These are phyloP conservation scores for Adelognathus sp. DNA, from an alignment of 2,888 invertebrate genomes.

Conservation along the genomic window DNA sequence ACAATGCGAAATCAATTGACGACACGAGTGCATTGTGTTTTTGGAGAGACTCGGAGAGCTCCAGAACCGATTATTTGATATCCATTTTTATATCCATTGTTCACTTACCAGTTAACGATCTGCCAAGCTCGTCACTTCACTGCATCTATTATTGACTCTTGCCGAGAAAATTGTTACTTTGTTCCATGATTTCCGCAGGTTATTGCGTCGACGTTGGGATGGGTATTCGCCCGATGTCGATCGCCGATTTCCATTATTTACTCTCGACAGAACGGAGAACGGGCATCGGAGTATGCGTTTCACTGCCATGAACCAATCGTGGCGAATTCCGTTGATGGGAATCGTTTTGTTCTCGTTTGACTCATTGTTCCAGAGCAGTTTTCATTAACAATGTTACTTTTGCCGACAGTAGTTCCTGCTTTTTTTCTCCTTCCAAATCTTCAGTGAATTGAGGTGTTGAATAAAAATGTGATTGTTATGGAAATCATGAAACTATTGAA, in stretches of 20 bases:
- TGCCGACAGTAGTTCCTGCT: no score
- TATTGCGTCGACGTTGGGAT: neutral
- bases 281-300: no score
- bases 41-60: neutral
- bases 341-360: no score
- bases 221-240: neutral
- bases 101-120: constrained; percentile 2
- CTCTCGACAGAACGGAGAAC: no score
- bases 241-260: neutral
- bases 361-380: no score
- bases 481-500: no score
- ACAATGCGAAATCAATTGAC: constrained; percentile 28
- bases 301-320: no score
- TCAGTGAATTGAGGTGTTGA: no score
- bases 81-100: constrained; percentile 14
- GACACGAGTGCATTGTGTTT: neutral
- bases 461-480: no score
- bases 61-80: constrained; percentile 10
- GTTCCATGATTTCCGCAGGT: neutral
- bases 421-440: no score
- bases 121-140: constrained; percentile 10
- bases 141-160: neutral
- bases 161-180: constrained; percentile 21
- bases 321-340: no score
- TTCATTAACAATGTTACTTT: no score